A percentile compares a stretch with the other conserved stretches of the same genome.
phyloP scores from a whole-genome alignment of 2,888 invertebrate genomes.

The Hydraecia micacea region DNA sequence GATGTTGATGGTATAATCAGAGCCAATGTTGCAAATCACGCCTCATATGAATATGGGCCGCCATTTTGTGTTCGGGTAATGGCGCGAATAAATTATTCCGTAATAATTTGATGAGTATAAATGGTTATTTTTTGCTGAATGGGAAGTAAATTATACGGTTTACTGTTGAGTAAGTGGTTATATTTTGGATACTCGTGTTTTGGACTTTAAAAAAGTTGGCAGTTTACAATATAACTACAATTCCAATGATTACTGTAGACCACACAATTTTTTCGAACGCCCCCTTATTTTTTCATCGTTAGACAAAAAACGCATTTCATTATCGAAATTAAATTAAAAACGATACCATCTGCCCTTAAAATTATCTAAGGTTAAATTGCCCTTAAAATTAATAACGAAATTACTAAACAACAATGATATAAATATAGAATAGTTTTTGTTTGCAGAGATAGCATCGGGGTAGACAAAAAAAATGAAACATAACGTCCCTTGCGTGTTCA shows the following conservation, averaged over 20 bases:
- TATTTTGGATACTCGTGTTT: neutral
- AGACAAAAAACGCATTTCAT: slow-evolving; percentile 33
- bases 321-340: slow-evolving; percentile 48
- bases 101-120: slow-evolving; percentile 59
- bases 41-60: slow-evolving; percentile 55
- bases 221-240: neutral
- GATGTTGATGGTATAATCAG: slow-evolving; percentile 66
- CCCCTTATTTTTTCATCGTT: slow-evolving; percentile 15
- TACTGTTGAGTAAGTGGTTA: neutral
- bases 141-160: slow-evolving; percentile 28
- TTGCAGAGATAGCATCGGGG: slow-evolving; percentile 67
- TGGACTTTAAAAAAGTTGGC: neutral
- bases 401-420: slow-evolving; percentile 50
- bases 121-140: slow-evolving; percentile 54
- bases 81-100: slow-evolving; percentile 61
- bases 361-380: slow-evolving; percentile 56
- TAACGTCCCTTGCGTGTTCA: slow-evolving; percentile 74
- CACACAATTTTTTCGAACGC: neutral
- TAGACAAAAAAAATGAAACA: slow-evolving; percentile 61
- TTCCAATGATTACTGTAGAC: slow-evolving; percentile 19
- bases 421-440: slow-evolving; percentile 47
- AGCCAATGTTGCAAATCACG: slow-evolving; percentile 65
- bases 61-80: slow-evolving; percentile 64
- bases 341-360: slow-evolving; percentile 52
- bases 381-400: slow-evolving; percentile 61